Percentiles rank a stretch among this genome's conserved stretches.
Evolutionary conservation across 2,113 vertebrate genomes (phyloP).

Genomic region (Telmatochromis sp.): DNA sequence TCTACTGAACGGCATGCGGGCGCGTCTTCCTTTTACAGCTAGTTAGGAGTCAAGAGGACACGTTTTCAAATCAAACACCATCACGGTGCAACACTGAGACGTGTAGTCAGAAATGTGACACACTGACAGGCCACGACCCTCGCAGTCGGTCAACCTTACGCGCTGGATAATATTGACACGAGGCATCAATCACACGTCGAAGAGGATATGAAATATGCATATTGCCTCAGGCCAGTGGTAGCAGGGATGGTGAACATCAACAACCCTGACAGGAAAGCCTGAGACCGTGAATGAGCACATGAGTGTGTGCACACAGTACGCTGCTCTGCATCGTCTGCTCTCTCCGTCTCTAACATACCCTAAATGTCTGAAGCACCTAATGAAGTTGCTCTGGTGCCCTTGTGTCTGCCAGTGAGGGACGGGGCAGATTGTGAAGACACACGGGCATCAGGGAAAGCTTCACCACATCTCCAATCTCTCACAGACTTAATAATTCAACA

Average conservation of each 20-base stretch:
- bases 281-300: background rate
- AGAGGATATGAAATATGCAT: constrained; percentile 53
- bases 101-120: background rate
- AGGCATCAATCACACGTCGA: constrained; percentile 37
- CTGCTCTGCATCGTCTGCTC: background rate
- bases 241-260: background rate
- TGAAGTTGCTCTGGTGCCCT: background rate
- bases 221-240: constrained; percentile 7
- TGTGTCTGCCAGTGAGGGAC: background rate
- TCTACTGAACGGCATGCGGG: background rate
- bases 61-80: background rate
- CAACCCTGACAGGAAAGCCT: background rate
- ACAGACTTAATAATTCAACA: constrained; percentile 70
- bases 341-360: background rate
- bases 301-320: background rate
- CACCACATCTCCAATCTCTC: constrained; percentile 32
- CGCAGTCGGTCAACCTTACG: background rate
- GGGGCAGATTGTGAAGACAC: background rate
- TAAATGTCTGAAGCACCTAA: background rate
- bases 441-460: background rate
- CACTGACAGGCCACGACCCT: background rate
- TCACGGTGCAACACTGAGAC: background rate
- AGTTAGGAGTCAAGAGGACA: background rate
- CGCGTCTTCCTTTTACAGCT: background rate
- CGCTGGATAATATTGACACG: constrained; percentile 25